A percentile compares a stretch with the other conserved stretches of the same genome.
Conservation (phyloP, 2,888 invertebrate genomes). For the Habroteleia sp. region DNA sequence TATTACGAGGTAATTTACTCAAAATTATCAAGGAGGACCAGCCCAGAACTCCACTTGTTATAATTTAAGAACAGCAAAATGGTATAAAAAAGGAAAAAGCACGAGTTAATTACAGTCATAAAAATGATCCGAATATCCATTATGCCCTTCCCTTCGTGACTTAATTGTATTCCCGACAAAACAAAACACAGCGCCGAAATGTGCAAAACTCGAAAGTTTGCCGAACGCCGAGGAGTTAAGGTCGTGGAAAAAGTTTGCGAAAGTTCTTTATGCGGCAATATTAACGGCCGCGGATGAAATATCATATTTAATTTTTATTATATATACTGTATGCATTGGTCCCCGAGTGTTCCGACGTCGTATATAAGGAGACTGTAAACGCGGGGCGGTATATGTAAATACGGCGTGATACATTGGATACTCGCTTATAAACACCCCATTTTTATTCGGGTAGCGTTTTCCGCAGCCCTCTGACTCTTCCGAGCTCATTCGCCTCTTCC, state of each 20-base stretch:
- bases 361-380: constrained; percentile 67
- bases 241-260: constrained; percentile 65
- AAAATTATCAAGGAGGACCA: too few species aligned
- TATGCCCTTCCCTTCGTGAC: constrained; percentile 8
- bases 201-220: constrained; percentile 46
- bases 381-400: constrained; percentile 76
- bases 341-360: constrained; percentile 62
- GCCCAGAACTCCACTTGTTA: too few species aligned
- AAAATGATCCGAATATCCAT: constrained; percentile 26
- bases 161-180: constrained; percentile 35
- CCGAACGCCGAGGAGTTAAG: constrained; percentile 36
- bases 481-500: constrained; percentile 53
- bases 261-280: constrained; percentile 72
- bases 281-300: constrained; percentile 70
- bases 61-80: too few species aligned
- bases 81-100: too few species aligned
- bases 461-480: constrained; percentile 71
- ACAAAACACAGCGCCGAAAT: constrained; percentile 36
- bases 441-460: constrained; percentile 80
- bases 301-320: constrained; percentile 81
- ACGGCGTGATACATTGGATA: constrained; percentile 81
- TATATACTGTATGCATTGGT: constrained; percentile 73
- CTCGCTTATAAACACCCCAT: constrained; percentile 81
- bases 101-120: constrained; percentile 15
- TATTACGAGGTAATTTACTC: too few species aligned